Evolutionary conservation across 2,888 invertebrate species (phyloP).

Genomic region (Synanthedon formicaeformis): DNA sequence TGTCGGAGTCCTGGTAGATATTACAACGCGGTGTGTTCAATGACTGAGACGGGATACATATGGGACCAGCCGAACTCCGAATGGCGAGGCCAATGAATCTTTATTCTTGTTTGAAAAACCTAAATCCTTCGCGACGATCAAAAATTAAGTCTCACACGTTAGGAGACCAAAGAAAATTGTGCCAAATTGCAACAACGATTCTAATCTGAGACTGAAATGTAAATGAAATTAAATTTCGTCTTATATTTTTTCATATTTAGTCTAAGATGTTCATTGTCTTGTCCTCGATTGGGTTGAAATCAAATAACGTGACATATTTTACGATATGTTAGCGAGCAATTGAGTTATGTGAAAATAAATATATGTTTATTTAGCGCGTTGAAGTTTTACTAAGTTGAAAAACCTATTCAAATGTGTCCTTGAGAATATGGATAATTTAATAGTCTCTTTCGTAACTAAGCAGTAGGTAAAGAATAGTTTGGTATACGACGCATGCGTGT

Average conservation of each 20-base stretch:
- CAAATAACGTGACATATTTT: slow-evolving; percentile 12
- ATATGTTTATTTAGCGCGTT: slow-evolving; percentile 27
- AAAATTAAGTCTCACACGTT: background rate
- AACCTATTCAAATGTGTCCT: slow-evolving; percentile 23
- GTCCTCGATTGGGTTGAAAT: slow-evolving; percentile 3
- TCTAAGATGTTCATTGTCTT: slow-evolving; percentile 19
- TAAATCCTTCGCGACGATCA: background rate
- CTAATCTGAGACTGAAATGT: slow-evolving; percentile 59
- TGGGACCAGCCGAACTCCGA: slow-evolving; percentile 82
- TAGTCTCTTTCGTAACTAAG: slow-evolving; percentile 7
- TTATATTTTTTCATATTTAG: slow-evolving; percentile 54
- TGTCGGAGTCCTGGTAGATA: slow-evolving; percentile 90
- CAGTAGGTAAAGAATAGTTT: slow-evolving; percentile 24
- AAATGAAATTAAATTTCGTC: slow-evolving; percentile 52
- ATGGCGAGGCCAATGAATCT: slow-evolving; percentile 45
- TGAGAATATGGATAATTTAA: slow-evolving; percentile 21
- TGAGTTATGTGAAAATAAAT: slow-evolving; percentile 41
- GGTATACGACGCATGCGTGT: slow-evolving; percentile 46
- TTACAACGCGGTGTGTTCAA: slow-evolving; percentile 91
- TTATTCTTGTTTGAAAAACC: background rate
- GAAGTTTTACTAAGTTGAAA: slow-evolving; percentile 19
- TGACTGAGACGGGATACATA: slow-evolving; percentile 91
- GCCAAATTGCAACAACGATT: slow-evolving; percentile 47
- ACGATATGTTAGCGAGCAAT: slow-evolving; percentile 33
- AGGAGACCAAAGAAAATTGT: slow-evolving; percentile 10